Conservation (phyloP, 2,113 vertebrate species). For the Psilopogon haemacephalus region DNA sequence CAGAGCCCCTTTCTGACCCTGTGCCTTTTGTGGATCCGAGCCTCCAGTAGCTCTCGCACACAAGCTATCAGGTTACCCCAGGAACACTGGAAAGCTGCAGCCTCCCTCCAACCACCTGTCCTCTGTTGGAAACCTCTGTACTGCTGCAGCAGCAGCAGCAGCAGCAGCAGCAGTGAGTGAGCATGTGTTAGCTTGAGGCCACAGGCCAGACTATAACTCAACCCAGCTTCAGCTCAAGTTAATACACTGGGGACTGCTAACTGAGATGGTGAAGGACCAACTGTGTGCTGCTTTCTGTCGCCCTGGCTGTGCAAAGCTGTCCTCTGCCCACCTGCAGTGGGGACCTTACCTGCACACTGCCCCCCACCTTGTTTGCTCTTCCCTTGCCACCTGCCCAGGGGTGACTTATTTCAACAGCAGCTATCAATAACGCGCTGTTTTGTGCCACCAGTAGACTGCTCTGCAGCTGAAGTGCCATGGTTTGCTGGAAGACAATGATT, state of each 20-base stretch:
- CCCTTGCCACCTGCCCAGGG: not conserved
- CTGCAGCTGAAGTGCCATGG: not conserved
- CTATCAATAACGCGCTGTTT: not conserved
- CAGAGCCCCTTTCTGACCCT: not conserved
- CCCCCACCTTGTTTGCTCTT: not conserved
- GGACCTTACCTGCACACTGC: not conserved
- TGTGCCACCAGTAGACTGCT: conserved; percentile 9
- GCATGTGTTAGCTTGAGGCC: not conserved
- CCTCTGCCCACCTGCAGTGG: not conserved
- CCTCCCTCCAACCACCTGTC: not conserved
- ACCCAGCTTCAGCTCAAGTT: not conserved
- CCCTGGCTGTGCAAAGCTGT: not conserved
- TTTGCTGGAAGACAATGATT: not conserved
- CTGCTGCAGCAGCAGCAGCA: accelerated
- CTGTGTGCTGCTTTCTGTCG: not conserved
- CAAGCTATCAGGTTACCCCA: not conserved
- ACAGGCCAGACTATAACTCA: not conserved
- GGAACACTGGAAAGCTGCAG: not conserved
- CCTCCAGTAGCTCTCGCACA: accelerated
- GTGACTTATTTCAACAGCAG: not conserved
- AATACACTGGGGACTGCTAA: not conserved
- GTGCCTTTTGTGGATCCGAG: not conserved
- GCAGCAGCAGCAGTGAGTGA: not conserved
- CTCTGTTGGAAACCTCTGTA: not conserved
- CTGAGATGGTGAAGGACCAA: not conserved